phyloP scores from a whole-genome alignment of 2,888 invertebrate species.

The Tipula unca region DNA sequence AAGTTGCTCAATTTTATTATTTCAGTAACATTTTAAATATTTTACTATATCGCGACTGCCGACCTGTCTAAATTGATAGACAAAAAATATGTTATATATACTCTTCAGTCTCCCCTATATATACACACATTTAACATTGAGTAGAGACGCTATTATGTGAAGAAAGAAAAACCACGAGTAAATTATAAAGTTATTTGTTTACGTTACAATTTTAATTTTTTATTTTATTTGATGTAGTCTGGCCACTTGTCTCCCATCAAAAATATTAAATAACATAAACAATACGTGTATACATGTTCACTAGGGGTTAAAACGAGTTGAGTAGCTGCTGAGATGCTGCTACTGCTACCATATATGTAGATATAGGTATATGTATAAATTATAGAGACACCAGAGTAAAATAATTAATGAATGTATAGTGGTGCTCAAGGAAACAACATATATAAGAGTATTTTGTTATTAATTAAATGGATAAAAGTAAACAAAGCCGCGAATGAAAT shows the following conservation, averaged over 20 bases:
- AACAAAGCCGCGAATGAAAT: background rate
- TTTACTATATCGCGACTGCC: no score
- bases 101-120: background rate
- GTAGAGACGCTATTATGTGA: background rate
- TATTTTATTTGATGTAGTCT: background rate
- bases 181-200: background rate
- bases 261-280: background rate
- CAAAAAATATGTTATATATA: background rate
- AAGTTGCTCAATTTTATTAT: no score
- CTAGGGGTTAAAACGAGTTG: background rate
- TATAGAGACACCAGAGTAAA: background rate
- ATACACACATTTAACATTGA: background rate
- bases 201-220: background rate
- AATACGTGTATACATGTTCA: background rate
- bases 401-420: background rate
- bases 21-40: no score
- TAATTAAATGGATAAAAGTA: background rate
- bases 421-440: background rate
- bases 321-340: background rate
- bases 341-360: background rate
- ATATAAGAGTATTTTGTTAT: background rate
- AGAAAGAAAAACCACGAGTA: background rate
- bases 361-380: background rate
- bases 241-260: constrained; percentile 1
- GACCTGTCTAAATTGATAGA: no score